A percentile compares a stretch with the other conserved stretches of the same genome.
Evolutionary conservation across 2,113 vertebrate genomes (phyloP).

Genomic region (Electrona antarctica): DNA sequence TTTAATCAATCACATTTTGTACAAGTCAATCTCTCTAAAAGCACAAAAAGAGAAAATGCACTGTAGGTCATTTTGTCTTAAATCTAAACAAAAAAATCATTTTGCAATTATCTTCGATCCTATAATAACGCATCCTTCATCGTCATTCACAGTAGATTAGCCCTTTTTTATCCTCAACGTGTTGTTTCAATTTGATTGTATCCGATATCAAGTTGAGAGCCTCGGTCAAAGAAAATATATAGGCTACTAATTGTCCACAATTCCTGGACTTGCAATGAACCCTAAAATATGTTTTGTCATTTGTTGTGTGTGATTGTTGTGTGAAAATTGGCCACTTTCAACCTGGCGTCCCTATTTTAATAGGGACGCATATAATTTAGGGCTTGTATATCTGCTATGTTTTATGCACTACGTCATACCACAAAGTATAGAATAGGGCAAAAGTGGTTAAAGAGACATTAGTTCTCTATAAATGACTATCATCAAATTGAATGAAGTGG

Average conservation of each 20-base stretch:
- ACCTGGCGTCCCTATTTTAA: no score
- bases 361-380: no score
- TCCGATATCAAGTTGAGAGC: not conserved
- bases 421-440: no score
- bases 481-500: slow-evolving; percentile 78
- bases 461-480: slow-evolving; percentile 81
- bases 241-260: slow-evolving; percentile 9
- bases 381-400: no score
- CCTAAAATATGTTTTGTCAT: not conserved
- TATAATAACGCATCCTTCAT: not conserved
- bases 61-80: no score
- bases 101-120: not conserved
- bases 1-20: slow-evolving; percentile 16
- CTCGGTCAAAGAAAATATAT: not conserved
- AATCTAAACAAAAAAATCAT: not conserved
- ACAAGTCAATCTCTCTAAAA: slow-evolving; percentile 16
- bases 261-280: slow-evolving; percentile 14
- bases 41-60: slow-evolving; percentile 1
- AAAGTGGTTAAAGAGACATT: slow-evolving; percentile 72
- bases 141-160: not conserved
- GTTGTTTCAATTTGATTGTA: slow-evolving; percentile 1
- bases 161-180: not conserved
- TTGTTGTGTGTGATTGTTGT: slow-evolving; percentile 68
- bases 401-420: no score
- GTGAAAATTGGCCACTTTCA: slow-evolving; percentile 71